Evolutionary conservation across 2,888 invertebrate species (phyloP).

Genomic region (Scotopteryx bipunctaria): DNA sequence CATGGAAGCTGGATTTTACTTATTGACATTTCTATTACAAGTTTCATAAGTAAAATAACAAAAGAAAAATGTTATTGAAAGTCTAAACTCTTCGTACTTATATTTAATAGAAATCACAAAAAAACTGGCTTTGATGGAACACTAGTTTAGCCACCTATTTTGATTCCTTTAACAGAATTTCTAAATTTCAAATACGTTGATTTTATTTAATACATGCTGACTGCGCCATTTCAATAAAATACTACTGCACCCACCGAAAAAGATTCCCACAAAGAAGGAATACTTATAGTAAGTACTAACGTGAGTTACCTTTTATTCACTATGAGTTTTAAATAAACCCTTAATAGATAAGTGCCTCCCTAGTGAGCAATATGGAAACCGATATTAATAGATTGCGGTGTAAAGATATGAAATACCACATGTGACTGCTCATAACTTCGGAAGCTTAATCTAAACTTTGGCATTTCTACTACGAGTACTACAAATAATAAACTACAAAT

Average conservation of each 20-base stretch:
- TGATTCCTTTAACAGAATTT: slow-evolving; percentile 1
- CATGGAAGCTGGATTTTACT: slow-evolving; percentile 13
- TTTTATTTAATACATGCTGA: not conserved
- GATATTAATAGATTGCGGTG: too few relatives aligned
- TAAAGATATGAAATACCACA: too few relatives aligned
- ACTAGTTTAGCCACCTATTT: not conserved
- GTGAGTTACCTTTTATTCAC: not conserved
- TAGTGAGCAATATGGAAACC: too few relatives aligned
- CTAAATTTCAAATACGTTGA: not conserved
- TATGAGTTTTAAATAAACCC: not conserved
- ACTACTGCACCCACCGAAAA: slow-evolving; percentile 8
- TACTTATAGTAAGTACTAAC: not conserved
- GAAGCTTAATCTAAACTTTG: not conserved
- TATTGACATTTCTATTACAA: slow-evolving; percentile 1
- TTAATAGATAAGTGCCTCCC: too few relatives aligned
- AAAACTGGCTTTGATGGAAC: too few relatives aligned
- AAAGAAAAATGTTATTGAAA: too few relatives aligned
- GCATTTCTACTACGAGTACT: too few relatives aligned
- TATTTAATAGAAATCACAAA: too few relatives aligned
- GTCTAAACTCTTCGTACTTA: too few relatives aligned
- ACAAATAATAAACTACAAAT: too few relatives aligned
- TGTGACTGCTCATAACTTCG: not conserved
- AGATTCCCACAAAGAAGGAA: slow-evolving; percentile 2
- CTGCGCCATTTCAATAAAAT: slow-evolving; percentile 7
- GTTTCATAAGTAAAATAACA: not conserved